These are phyloP conservation scores for Nansenia antarctica DNA, from an alignment of 2,113 vertebrate genomes.

Conservation along the genomic window DNA sequence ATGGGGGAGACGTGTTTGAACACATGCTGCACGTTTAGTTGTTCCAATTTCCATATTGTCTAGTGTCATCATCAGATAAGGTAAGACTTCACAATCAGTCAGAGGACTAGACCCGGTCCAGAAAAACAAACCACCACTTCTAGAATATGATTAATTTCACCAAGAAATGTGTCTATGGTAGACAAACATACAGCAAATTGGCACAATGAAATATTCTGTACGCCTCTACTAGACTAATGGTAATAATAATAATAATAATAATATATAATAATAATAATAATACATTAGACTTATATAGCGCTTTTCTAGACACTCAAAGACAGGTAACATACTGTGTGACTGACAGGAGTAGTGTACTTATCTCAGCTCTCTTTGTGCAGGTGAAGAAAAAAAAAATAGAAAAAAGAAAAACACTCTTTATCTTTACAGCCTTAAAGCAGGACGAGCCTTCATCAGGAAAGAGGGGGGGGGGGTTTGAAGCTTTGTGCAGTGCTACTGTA, in stretches of 20 bases:
- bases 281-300: no score
- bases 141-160: background rate
- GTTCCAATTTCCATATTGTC: slow-evolving; percentile 44
- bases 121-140: no score
- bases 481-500: slow-evolving; percentile 45
- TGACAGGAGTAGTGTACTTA: slow-evolving; percentile 31
- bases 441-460: slow-evolving; percentile 47
- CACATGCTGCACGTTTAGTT: slow-evolving; percentile 9
- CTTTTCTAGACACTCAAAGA: no score
- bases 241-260: no score
- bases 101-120: background rate
- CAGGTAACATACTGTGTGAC: background rate
- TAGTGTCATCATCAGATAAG: slow-evolving; percentile 37
- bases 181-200: background rate
- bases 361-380: slow-evolving; percentile 50
- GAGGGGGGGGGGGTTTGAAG: slow-evolving; percentile 41
- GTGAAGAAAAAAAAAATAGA: no score
- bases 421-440: slow-evolving; percentile 69
- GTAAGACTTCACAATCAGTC: slow-evolving; percentile 16
- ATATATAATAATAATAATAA: no score
- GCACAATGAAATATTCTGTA: background rate
- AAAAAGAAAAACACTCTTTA: slow-evolving; percentile 77
- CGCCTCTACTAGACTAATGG: background rate
- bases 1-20: slow-evolving; percentile 45
- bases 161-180: no score